Evolutionary conservation across 2,113 vertebrate genomes (phyloP), one percentile per base, ranked within the genome.

Genomic region (Dipodomys stephensi): DNA sequence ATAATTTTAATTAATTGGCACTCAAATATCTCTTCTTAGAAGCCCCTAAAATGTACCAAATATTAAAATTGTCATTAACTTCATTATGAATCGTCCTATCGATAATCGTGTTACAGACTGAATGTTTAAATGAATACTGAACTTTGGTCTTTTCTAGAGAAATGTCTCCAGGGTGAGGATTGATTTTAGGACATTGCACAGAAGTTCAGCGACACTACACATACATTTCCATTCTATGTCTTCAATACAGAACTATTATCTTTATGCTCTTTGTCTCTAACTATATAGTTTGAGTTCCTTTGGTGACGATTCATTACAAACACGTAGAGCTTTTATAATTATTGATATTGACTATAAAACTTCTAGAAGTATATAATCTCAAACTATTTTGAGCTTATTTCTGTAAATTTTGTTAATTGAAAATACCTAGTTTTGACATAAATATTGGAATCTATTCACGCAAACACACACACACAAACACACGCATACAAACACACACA

Each of bases 21-120:
- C 94, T 97, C 96, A 96, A 96, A 94, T 96, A 85, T 92, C 94
- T 83, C 85, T 97, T 83, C 69, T 88, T 93, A 97, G 95, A 97
- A 97, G 98, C 97, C 96, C 91, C n/a, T 69, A 96, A 95, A 95
- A 94, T 96, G 91, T 74, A 95, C 96, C 88, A 96, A 94, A 83
- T 79, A 91, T 95, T 94, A 97, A 96, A 97, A 94, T 96, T 97
- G 92, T 85, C 94, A 96, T 94, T 97, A 96, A 97, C 97, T 97
- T 96, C 93, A 92, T 92, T 74, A 88, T 80, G 93, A 32, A 82
- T 95, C 97, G 94, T 91, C 95, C 97, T 96, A 78, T 79, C 11
- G 73, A 19, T 32, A 83, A 62, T 89, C 95, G 25, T 92, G 76
- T n/a, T 87, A 65, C 92, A n/a, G 79, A 92, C 44, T 77, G 92